Conservation (phyloP, 2,797 vertebrate species). For the Protosalanx chinensis region DNA sequence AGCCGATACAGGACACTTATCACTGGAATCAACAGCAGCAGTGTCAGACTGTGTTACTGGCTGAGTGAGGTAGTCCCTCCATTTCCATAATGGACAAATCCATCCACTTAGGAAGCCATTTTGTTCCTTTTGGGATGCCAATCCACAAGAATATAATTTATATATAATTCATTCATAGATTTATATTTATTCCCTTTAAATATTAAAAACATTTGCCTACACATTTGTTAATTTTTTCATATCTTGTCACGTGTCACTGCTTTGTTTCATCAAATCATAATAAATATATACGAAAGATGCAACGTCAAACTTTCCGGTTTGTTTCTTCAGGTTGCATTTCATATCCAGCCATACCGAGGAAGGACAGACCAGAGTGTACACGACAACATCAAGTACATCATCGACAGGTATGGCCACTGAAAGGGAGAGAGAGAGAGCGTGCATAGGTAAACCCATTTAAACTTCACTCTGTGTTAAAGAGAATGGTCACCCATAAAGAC, state of each 20-base stretch:
- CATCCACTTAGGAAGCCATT: conserved; percentile 40
- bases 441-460: conserved; percentile 3
- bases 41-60: conserved; percentile 17
- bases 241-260: conserved; percentile 28
- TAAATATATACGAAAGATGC: background rate
- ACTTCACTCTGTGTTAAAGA: conserved; percentile 33
- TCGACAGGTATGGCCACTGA: conserved; percentile 65
- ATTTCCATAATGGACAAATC: conserved; percentile 37
- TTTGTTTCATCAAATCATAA: conserved; percentile 26
- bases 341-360: conserved; percentile 78
- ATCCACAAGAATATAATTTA: conserved; percentile 37
- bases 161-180: conserved; percentile 61
- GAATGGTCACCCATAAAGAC: background rate
- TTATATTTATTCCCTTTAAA: conserved; percentile 51
- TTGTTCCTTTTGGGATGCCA: conserved; percentile 32
- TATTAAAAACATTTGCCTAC: conserved; percentile 25
- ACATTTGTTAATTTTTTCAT: conserved; percentile 36
- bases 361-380: conserved; percentile 73
- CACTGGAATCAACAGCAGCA: background rate
- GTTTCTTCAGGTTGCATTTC: conserved; percentile 75
- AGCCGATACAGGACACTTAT: background rate
- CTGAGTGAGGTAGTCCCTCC: conserved; percentile 31
- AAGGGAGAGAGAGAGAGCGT: conserved; percentile 16
- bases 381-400: conserved; percentile 77
- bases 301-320: background rate